Evolutionary conservation across 1,140 invertebrate genomes (phyloP), one percentile per base, ranked within the genome.

Genomic region (Probaryconus sp.): DNA sequence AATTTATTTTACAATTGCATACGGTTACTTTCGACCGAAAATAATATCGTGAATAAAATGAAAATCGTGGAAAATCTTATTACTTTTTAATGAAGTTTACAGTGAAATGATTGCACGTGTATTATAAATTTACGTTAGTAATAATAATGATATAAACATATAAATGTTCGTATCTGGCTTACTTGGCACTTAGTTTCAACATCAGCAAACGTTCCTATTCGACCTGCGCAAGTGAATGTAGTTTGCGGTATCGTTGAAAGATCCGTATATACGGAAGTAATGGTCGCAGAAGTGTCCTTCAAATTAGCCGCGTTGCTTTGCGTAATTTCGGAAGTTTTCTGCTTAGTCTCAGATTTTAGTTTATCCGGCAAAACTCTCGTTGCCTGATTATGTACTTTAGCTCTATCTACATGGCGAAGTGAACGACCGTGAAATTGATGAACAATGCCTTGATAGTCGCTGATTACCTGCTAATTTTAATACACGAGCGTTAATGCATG

Each of bases 141-240:
- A 16, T 37, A 13, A 14, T 24, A 51, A 50, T 14, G 20, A 11
- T 18, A 5, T 13, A 6, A 50, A 13, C 17, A n/a, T n/a, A n/a
- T n/a, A 10, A 20, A 35, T 20, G 33, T 35, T 7, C 28, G 9
- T 11, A n/a, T n/a, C 16, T 16, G 16, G 16, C 18, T 60, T 63
- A 93, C 92, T 88, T 95, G 94, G 73, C 94, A 95, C 33, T 93
- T 93, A 45, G 94, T 94, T 86, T 95, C 93, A 1, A 93, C 89
- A 74, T 95, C 93, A 3, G 94, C 93, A 76, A 95, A 94, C 88
- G 94, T 94, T 56, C 94, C 94, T 11, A 92, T 93, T 31, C 90
- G 89, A 3, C 91, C 91, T 24, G 89, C 87, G 74, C 94, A 95
- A 5, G 90, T 89, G 85, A 95, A 95, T 40, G 86, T 87, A 5